A percentile compares a stretch with the other conserved stretches of the same genome.
Evolutionary conservation across 2,888 invertebrate genomes (phyloP).

Genomic region (Cheilosia soror): DNA sequence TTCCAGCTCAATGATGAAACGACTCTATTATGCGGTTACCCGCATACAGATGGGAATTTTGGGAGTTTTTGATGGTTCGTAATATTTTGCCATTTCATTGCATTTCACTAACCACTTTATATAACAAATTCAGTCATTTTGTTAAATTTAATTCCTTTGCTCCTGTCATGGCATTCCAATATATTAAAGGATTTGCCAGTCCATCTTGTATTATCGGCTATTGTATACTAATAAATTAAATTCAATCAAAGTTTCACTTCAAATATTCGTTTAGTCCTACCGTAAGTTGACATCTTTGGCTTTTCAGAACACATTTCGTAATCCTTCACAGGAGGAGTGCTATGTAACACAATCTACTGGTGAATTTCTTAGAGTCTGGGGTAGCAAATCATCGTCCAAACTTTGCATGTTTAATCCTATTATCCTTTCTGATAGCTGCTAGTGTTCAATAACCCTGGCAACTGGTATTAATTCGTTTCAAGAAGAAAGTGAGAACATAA

Average conservation of each 20-base stretch:
- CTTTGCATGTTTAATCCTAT: conserved; percentile 45
- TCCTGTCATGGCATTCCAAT: too few species aligned
- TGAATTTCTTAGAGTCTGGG: conserved; percentile 8
- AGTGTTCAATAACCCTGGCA: conserved; percentile 5
- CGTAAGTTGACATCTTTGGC: conserved; percentile 7
- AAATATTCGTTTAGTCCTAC: neutral
- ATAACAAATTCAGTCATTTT: neutral
- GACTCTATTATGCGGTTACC: conserved; percentile 62
- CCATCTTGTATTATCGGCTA: neutral
- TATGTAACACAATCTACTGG: conserved; percentile 18
- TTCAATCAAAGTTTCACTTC: conserved; percentile 10
- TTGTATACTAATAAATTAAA: conserved; percentile 34
- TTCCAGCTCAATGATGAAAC: conserved; percentile 36
- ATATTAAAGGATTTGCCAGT: neutral
- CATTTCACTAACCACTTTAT: neutral
- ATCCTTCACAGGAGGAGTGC: neutral
- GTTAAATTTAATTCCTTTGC: neutral
- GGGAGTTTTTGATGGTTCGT: conserved; percentile 39
- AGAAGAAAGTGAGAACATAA: neutral
- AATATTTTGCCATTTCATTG: conserved; percentile 6
- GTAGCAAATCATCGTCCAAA: conserved; percentile 27
- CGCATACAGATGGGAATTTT: conserved; percentile 25
- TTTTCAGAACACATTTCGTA: neutral
- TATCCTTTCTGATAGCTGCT: conserved; percentile 14
- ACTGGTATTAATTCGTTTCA: conserved; percentile 1